phyloP scores from a whole-genome alignment of 2,888 invertebrate genomes.

The Odontothrips loti region DNA sequence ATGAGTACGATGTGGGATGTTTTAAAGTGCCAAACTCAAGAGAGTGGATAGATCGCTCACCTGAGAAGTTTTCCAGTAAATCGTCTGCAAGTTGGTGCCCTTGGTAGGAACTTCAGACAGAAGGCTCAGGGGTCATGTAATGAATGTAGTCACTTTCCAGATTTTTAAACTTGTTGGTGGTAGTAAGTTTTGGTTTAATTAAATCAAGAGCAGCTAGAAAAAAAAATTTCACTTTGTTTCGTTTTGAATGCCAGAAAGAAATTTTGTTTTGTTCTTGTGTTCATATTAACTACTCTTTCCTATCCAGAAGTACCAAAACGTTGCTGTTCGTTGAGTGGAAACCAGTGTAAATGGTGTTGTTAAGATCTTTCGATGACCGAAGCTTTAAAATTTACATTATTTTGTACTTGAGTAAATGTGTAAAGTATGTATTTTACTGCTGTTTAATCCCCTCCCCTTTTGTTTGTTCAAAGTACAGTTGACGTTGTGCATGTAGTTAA shows the following conservation, averaged over 20 bases:
- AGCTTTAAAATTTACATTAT: constrained; percentile 26
- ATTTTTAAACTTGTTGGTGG: neutral
- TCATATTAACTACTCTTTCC: constrained; percentile 25
- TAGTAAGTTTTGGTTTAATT: neutral
- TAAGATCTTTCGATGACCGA: constrained; percentile 19
- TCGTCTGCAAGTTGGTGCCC: constrained; percentile 4
- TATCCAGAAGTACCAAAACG: constrained; percentile 17
- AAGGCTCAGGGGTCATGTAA: neutral
- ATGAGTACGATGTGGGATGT: neutral
- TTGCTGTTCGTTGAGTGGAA: constrained; percentile 8
- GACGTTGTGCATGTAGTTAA: constrained; percentile 26
- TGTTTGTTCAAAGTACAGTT: constrained; percentile 26
- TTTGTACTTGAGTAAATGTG: constrained; percentile 25
- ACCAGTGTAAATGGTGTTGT: constrained; percentile 22
- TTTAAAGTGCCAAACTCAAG: constrained; percentile 1
- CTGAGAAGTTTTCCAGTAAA: neutral
- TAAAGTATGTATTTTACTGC: constrained; percentile 27
- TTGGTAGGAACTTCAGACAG: neutral
- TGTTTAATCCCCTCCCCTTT: constrained; percentile 14
- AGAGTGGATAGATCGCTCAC: neutral
- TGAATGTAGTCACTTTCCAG: neutral
- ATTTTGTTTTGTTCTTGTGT: constrained; percentile 17
- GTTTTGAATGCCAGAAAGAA: neutral
- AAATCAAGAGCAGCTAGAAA: neutral
- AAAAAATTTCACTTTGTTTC: neutral